Base-by-base conservation (phyloP, 2,113 vertebrate genomes). In the Phocoena sinus region DNA sequence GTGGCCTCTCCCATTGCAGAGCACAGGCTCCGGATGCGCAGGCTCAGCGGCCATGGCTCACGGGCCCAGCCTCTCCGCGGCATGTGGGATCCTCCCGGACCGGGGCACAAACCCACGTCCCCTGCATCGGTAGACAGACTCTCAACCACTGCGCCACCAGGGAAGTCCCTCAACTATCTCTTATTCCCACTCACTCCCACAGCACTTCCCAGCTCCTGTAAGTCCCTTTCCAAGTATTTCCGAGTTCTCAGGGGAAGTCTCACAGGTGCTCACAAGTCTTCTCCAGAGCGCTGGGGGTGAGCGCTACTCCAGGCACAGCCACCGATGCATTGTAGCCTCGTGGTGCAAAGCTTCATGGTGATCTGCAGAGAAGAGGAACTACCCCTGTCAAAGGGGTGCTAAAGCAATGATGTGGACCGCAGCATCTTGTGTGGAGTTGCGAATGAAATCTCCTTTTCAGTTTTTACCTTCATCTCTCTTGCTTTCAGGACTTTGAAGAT, bases 291-390 rank as follows among this genome's bases (percentile, higher is more conserved):
- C 33, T 14, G 9, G 5, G 8, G 41, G 9, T 41, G 56, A 41
- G 28, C 0, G 0, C 44, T 31, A 6, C 36, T 63, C 15, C 15
- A 36, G 44, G 53, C 8, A 80, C 50, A 26, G 20, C 23, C 0
- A 0, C 13, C 9, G 6, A 9, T 8, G 63, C 0, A 0, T 12
- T 44, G 23, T 47, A 1, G 1, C 6, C 21, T 65, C 0, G 0
- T 41, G 5, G 2, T 41, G 23, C 47, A 88, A 21, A 62, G 18
- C 33, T n/a, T 44, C 44, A 0, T 1, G 77, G 62, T 12, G 65
- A 67, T 68, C 56, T 36, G n/a, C 13, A 33, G 31, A 36, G 31
- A 60, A 23, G 41, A 6, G 65, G 9, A 2, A 21, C 23, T n/a
- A 8, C 6, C 23, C 20, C 33, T 21, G 25, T 47, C n/a, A 9